These are phyloP conservation scores for Orientallactaga sibirica DNA, from an alignment of 2,797 vertebrate genomes.

Conservation along the genomic window DNA sequence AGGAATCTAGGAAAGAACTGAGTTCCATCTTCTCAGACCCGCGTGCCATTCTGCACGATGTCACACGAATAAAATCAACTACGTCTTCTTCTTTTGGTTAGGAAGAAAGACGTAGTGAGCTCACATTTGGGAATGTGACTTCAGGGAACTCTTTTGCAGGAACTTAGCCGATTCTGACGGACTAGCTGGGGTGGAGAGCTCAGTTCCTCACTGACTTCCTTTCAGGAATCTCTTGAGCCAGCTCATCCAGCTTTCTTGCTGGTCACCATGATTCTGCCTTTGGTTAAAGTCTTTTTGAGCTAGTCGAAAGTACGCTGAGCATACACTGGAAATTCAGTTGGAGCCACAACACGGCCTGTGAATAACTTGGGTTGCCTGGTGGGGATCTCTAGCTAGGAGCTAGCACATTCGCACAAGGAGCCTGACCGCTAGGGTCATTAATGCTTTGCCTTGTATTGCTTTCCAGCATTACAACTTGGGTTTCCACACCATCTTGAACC, in stretches of 20 bases:
- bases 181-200: constrained; percentile 51
- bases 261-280: constrained; percentile 42
- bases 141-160: constrained; percentile 36
- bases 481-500: not conserved
- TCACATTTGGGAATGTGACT: constrained; percentile 59
- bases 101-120: constrained; percentile 40
- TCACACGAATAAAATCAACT: constrained; percentile 59
- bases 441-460: not conserved
- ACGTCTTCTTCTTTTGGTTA: not conserved
- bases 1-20: constrained; percentile 49
- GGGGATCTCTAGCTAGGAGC: not conserved
- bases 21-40: constrained; percentile 57
- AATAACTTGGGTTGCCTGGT: not conserved
- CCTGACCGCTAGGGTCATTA: not conserved
- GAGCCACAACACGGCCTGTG: too few relatives aligned
- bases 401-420: not conserved
- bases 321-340: not conserved
- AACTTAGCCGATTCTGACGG: constrained; percentile 11
- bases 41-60: constrained; percentile 48
- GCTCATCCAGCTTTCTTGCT: not conserved
- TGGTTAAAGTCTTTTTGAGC: not conserved
- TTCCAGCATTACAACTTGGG: not conserved
- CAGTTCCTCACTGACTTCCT: constrained; percentile 19
- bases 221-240: constrained; percentile 25
- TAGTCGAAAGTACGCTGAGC: not conserved